Evolutionary conservation across 2,888 invertebrate genomes (phyloP), one percentile per base, ranked within the genome.

Genomic region (Acanthosoma haemorrhoidale): DNA sequence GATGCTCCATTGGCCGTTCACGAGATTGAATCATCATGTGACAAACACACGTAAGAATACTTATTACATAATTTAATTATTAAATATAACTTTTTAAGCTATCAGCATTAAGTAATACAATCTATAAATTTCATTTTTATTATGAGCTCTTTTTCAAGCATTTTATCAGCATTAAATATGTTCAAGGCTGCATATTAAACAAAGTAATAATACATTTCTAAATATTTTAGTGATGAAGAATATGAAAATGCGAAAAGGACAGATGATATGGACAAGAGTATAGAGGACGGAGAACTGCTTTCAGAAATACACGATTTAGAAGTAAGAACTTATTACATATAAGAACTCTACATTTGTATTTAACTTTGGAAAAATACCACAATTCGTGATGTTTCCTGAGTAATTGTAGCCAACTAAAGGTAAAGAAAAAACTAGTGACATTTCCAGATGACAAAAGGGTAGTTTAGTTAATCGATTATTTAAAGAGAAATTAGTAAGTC

Each of bases 31-130:
- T 71, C 86, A 67, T 81, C 85, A 34, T 77, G 84, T 63, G 87
- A 87, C 78, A 83, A 84, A 2, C 78, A 84, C 76, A 80, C 80
- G 41, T 81, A 77, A 3, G 77, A 76, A 29, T 76, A 78, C 57
- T 76, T 79, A 73, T 41, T 8, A 38, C 13, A 9, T 21, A 21
- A 43, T 43, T 43, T 43, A 13, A 3, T 51, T 25, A 9, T 51
- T n/a, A 25, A n/a, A n/a, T n/a, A n/a, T n/a, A n/a, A n/a, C n/a
- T n/a, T n/a, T n/a, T n/a, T n/a, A n/a, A n/a, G n/a, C n/a, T n/a
- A n/a, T n/a, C n/a, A n/a, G n/a, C n/a, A n/a, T 51, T 13, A 13
- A 51, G 16, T 38, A 38, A 15, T 39, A 4, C 2, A 3, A 16
- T 6, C 6, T 16, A 6, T 13, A 15, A 5, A 39, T 39, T 39